phyloP scores from a whole-genome alignment of 1,140 invertebrate species.

The Nixonia krombeini region DNA sequence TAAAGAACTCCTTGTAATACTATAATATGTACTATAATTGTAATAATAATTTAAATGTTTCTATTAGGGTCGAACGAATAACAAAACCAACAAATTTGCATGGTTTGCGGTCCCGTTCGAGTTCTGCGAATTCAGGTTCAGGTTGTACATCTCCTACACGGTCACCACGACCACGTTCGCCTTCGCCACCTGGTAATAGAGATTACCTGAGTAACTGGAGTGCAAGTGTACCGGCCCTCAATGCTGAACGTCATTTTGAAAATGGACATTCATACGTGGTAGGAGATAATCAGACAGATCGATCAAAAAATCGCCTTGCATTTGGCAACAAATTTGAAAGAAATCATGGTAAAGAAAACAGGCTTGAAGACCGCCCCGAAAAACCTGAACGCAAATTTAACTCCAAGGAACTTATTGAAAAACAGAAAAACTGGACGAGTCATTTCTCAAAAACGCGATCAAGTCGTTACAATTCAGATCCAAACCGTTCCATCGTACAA shows the following conservation, averaged over 20 bases:
- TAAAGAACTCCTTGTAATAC: not conserved
- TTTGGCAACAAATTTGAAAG: conserved; percentile 53
- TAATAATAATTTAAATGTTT: too few species aligned
- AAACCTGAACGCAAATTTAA: conserved; percentile 87
- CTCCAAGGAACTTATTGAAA: conserved; percentile 88
- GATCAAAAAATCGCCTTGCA: conserved; percentile 42
- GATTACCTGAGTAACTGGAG: conserved; percentile 66
- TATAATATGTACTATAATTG: conserved; percentile 6
- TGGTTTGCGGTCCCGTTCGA: conserved; percentile 73
- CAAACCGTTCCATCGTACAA: conserved; percentile 71
- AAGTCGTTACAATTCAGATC: conserved; percentile 76
- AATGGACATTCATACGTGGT: conserved; percentile 57
- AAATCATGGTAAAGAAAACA: conserved; percentile 69
- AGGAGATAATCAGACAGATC: conserved; percentile 39
- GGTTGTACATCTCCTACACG: conserved; percentile 73
- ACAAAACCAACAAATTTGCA: conserved; percentile 63
- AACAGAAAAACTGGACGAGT: conserved; percentile 91
- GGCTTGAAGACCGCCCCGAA: conserved; percentile 74
- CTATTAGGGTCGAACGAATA: conserved; percentile 57
- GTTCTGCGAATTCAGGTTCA: conserved; percentile 74
- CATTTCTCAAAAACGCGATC: conserved; percentile 86
- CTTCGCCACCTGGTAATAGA: conserved; percentile 67
- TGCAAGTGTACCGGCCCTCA: conserved; percentile 66
- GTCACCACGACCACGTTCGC: conserved; percentile 64
- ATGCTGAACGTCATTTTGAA: conserved; percentile 65